Evolutionary conservation across 35 echinoderm and acorn worm genomes (phyloP).

Genomic region (Heliocidaris tuberculata): DNA sequence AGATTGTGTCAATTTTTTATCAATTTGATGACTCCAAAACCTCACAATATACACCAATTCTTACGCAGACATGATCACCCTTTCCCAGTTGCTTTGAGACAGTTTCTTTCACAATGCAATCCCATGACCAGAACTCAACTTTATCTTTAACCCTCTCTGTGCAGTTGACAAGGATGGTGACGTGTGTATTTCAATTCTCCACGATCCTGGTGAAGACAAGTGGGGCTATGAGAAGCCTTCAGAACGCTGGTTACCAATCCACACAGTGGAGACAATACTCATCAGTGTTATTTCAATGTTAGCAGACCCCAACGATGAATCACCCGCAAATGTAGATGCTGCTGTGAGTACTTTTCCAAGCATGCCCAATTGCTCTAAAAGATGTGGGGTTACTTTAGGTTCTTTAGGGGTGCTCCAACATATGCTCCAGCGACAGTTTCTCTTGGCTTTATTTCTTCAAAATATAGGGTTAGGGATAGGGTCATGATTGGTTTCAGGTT

Average conservation of each 20-base stretch:
- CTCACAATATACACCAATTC: too few species aligned
- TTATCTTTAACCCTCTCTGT: constrained; percentile 21
- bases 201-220: constrained; percentile 99
- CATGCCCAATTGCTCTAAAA: too few species aligned
- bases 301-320: constrained; percentile 95
- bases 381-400: not conserved
- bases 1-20: too few species aligned
- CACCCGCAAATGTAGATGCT: constrained; percentile 98
- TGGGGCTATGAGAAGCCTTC: constrained; percentile 85
- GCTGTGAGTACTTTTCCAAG: constrained; percentile 61
- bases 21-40: too few species aligned
- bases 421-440: not conserved
- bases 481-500: too few species aligned
- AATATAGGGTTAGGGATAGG: too few species aligned
- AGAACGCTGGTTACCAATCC: constrained; percentile 91
- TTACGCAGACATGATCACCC: too few species aligned
- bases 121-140: too few species aligned
- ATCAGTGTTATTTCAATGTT: constrained; percentile 98
- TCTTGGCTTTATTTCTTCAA: too few species aligned
- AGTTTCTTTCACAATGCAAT: too few species aligned
- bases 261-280: constrained; percentile 93
- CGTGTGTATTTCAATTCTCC: constrained; percentile 98
- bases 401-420: not conserved
- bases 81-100: too few species aligned
- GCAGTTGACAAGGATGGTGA: constrained; percentile 85